phyloP scores from a whole-genome alignment of 2,888 invertebrate genomes.

The Deilephila porcellus region DNA sequence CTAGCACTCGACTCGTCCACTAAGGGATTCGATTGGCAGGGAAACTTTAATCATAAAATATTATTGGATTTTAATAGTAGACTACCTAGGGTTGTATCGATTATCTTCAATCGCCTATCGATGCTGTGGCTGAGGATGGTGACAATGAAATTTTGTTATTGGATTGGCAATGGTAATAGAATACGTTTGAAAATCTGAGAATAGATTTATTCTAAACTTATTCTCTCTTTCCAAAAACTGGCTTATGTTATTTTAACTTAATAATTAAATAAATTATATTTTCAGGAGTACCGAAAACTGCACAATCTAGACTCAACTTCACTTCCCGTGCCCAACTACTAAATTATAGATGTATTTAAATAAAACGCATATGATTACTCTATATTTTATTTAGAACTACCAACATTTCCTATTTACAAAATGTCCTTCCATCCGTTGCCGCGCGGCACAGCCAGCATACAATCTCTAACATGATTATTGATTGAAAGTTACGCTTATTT shows the following conservation, averaged over 20 bases:
- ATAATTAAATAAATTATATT: constrained; percentile 36
- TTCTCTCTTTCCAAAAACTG: neutral
- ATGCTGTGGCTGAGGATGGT: no score
- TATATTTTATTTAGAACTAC: constrained; percentile 74
- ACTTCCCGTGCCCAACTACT: constrained; percentile 47
- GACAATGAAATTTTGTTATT: no score
- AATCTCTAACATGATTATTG: constrained; percentile 43
- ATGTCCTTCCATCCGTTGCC: constrained; percentile 59
- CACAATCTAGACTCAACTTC: constrained; percentile 50
- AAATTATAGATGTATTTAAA: constrained; percentile 42
- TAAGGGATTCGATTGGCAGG: no score
- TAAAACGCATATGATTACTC: constrained; percentile 76
- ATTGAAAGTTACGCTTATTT: constrained; percentile 61
- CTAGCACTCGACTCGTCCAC: no score
- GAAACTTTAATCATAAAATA: no score
- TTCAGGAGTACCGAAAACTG: constrained; percentile 61
- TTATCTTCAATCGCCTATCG: no score
- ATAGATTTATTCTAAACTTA: no score
- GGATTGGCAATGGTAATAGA: no score
- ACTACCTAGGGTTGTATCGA: no score
- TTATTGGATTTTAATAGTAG: no score
- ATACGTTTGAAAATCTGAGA: no score
- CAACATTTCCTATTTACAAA: constrained; percentile 75
- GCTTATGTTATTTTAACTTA: neutral
- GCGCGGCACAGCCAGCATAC: constrained; percentile 52